These are phyloP conservation scores for Sander vitreus DNA, from an alignment of 2,113 vertebrate species.

Conservation along the genomic window DNA sequence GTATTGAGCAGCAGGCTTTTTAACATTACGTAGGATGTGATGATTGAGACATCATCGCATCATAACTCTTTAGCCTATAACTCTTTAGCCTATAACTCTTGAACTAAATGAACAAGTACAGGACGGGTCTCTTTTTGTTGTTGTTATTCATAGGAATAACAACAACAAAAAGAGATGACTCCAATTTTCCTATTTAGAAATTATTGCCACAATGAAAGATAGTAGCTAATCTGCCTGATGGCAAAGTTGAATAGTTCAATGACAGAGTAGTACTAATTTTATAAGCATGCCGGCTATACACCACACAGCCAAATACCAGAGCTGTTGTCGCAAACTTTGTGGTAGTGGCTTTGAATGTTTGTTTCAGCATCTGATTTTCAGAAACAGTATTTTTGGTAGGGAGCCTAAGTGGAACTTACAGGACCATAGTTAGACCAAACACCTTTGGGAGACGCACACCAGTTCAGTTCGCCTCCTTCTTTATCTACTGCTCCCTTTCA, in stretches of 20 bases:
- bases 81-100: background rate
- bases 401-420: conserved; percentile 25
- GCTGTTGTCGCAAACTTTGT: conserved; percentile 1
- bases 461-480: conserved; percentile 68
- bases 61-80: conserved; percentile 6
- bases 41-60: background rate
- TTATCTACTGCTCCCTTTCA: conserved; percentile 62
- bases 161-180: too few relatives aligned
- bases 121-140: background rate
- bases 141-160: background rate
- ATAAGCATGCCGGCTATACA: background rate
- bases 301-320: background rate
- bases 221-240: background rate
- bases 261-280: background rate
- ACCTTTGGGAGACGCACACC: conserved; percentile 66
- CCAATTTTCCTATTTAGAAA: background rate
- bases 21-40: background rate
- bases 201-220: background rate
- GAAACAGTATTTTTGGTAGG: conserved; percentile 10
- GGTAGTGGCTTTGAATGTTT: background rate
- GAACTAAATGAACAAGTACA: conserved; percentile 2
- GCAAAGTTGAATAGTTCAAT: background rate
- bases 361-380: background rate
- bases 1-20: background rate
- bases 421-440: conserved; percentile 51